A percentile compares a stretch with the other conserved stretches of the same genome.
These are phyloP conservation scores for Aradophagus sp. DNA, from an alignment of 1,140 invertebrate genomes.

Conservation along the genomic window DNA sequence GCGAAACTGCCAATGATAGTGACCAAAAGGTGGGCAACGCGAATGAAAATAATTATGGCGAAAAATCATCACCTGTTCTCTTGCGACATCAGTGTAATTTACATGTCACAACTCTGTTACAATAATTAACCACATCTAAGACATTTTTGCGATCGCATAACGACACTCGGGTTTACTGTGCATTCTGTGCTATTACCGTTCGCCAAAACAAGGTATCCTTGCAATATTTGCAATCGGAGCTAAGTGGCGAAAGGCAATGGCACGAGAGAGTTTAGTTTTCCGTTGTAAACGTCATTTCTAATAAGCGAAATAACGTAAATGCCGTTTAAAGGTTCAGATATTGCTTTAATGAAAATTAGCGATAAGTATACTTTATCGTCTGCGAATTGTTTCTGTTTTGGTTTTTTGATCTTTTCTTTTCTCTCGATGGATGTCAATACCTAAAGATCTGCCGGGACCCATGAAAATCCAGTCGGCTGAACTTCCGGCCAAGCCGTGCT, in stretches of 20 bases:
- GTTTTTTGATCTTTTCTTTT: neutral
- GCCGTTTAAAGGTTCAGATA: too few species aligned
- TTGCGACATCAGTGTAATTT: constrained; percentile 37
- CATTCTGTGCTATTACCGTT: constrained; percentile 39
- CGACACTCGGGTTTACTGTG: constrained; percentile 16
- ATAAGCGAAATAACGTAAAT: constrained; percentile 29
- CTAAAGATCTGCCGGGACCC: constrained; percentile 74
- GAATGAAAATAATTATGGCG: neutral
- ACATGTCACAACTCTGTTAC: constrained; percentile 39
- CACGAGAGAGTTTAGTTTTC: constrained; percentile 46
- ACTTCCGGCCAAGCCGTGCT: constrained; percentile 80
- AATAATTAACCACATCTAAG: constrained; percentile 48
- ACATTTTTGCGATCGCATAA: constrained; percentile 39
- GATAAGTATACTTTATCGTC: too few species aligned
- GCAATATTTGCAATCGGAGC: constrained; percentile 13
- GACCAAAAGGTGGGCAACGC: constrained; percentile 3
- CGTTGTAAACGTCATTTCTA: constrained; percentile 25
- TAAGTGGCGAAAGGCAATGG: constrained; percentile 40
- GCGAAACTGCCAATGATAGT: too few species aligned
- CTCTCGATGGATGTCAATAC: constrained; percentile 54
- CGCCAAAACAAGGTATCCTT: constrained; percentile 51
- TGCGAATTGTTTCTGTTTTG: constrained; percentile 5
- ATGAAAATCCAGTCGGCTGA: constrained; percentile 78
- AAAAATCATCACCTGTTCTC: constrained; percentile 3
- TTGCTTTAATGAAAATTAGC: too few species aligned